Conservation (phyloP, 2,797 vertebrate species). For the Jordanella pulchra region DNA sequence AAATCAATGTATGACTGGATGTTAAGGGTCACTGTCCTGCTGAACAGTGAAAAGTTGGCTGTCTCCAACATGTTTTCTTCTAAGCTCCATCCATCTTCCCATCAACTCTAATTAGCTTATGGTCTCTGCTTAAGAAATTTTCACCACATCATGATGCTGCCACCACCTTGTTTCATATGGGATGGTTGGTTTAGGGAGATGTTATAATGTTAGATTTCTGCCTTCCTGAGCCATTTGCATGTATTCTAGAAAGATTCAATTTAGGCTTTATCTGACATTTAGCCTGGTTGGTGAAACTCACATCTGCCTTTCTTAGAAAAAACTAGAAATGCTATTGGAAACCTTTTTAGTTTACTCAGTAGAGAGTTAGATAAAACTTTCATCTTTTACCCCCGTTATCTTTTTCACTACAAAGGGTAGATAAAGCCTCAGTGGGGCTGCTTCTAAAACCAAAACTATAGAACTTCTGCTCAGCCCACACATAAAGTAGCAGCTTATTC, state of each 20-base stretch:
- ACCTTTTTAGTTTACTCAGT: background rate
- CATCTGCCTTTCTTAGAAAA: background rate
- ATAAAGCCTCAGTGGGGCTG: background rate
- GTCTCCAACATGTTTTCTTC: background rate
- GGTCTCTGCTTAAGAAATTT: background rate
- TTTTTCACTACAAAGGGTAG: background rate
- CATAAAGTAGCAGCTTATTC: background rate
- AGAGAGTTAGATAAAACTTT: background rate
- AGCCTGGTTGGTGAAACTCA: background rate
- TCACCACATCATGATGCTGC: background rate
- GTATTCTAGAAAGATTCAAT: background rate
- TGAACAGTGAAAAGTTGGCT: background rate
- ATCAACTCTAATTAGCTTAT: background rate
- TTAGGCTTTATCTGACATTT: too few species aligned
- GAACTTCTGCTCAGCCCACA: background rate
- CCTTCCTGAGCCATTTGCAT: background rate
- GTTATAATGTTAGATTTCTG: background rate
- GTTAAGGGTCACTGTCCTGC: background rate
- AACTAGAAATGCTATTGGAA: background rate
- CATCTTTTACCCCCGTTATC: background rate
- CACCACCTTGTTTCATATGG: background rate
- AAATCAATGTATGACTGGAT: background rate
- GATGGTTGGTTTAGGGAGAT: background rate
- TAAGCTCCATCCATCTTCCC: background rate
- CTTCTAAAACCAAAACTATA: background rate